Base-by-base conservation (phyloP, 2,888 invertebrate species). In the Rhagonycha fulva region DNA sequence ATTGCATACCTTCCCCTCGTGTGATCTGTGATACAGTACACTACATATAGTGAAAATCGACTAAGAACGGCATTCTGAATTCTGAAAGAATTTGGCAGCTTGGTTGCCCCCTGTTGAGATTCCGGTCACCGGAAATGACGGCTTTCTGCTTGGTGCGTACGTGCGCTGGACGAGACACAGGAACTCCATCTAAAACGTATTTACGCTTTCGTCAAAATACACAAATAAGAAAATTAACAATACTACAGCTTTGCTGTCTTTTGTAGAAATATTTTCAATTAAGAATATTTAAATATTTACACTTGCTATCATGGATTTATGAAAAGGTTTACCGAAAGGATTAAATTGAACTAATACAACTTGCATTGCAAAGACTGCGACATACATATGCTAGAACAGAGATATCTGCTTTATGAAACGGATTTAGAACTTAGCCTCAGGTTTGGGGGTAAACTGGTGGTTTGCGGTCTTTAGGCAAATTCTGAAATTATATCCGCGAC, bases 401-500 rank as follows among this genome's bases (percentile, higher is more conserved):
- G 73, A 75, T 75, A 78, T 78, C 72, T 71, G 77, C 77, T 78
- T 75, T 70, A 78, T 75, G 75, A 75, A 78, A 73, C 75, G 72
- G 77, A 78, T 78, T 78, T 78, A 71, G 75, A 74, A 76, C 74
- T 76, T 76, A 74, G 72, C 77, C 73, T 73, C 70, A 78, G 75
- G 71, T 73, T 76, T 76, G 71, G 74, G 47, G 76, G 73, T 69
- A 75, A 75, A 76, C 76, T 79, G 80, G 79, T 74, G 80, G 84
- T 83, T 83, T 83, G 84, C 83, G 82, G 81, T 82, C 80, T 81
- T 81, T 79, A 80, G 79, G 82, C 79, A 79, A 81, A 82, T 80
- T 82, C 81, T 81, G 81, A 82, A 83, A 84, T 84, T 83, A 84
- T 80, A 79, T 81, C 77, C 79, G 82, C 82, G 84, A 84, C 84